phyloP scores from a whole-genome alignment of 1,140 invertebrate species.

The Capitella teleta region DNA sequence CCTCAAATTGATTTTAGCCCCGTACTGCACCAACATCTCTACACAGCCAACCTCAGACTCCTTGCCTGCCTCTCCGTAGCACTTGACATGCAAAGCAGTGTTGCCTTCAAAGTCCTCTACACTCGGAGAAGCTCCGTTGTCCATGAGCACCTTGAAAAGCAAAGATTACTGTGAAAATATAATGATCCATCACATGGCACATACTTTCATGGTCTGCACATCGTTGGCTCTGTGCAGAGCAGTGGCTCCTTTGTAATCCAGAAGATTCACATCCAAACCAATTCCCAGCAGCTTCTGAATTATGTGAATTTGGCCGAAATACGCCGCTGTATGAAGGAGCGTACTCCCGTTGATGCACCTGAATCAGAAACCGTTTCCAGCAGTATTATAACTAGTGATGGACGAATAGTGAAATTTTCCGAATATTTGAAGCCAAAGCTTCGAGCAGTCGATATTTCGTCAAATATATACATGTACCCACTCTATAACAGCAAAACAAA shows the following conservation, averaged over 20 bases:
- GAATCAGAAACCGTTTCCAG: no score
- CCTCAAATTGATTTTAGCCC: conserved; percentile 23
- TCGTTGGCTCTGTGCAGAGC: conserved; percentile 32
- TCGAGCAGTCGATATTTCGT: no score
- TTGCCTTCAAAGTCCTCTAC: conserved; percentile 35
- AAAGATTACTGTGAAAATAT: not conserved
- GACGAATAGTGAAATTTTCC: no score
- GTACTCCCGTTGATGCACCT: conserved; percentile 53
- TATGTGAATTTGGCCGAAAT: conserved; percentile 57
- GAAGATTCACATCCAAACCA: conserved; percentile 27
- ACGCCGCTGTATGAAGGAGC: conserved; percentile 60
- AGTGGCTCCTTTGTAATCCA: conserved; percentile 38
- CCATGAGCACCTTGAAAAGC: conserved; percentile 25
- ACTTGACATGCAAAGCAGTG: conserved; percentile 40
- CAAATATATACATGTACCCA: no score
- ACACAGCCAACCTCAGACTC: conserved; percentile 27
- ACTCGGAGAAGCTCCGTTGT: conserved; percentile 29
- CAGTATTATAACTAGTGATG: no score
- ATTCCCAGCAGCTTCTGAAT: conserved; percentile 50
- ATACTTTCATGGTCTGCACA: conserved; percentile 26
- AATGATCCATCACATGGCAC: not conserved
- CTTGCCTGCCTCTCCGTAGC: conserved; percentile 33
- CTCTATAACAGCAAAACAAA: no score
- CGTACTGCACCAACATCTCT: conserved; percentile 25
- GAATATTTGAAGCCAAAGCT: no score